These are phyloP conservation scores for Agelastica alni DNA, from an alignment of 2,888 invertebrate genomes.

Conservation along the genomic window DNA sequence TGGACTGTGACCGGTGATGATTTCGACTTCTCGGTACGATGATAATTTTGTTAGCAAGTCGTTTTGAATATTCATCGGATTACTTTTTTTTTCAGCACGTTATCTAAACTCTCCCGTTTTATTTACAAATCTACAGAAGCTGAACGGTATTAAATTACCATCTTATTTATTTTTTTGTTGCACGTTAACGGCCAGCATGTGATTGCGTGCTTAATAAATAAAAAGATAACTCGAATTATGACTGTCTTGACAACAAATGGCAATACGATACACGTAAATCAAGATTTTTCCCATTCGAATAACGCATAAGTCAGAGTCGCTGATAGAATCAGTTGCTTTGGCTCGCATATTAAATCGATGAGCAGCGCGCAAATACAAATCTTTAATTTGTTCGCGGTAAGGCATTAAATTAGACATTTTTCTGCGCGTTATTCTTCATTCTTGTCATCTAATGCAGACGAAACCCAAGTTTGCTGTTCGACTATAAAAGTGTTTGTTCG, in stretches of 20 bases:
- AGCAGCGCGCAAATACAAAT: constrained; percentile 16
- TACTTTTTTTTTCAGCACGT: too few species aligned
- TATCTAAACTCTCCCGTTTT: too few species aligned
- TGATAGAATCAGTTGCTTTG: constrained; percentile 41
- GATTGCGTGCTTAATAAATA: constrained; percentile 50
- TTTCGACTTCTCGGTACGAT: too few species aligned
- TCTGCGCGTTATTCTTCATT: background rate
- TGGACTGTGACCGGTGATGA: too few species aligned
- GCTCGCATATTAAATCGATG: constrained; percentile 3
- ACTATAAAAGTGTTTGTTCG: too few species aligned
- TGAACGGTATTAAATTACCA: constrained; percentile 43
- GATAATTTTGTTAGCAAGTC: too few species aligned
- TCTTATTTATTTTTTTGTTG: constrained; percentile 30
- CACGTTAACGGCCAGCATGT: constrained; percentile 20
- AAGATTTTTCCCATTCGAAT: constrained; percentile 37
- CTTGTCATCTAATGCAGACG: too few species aligned
- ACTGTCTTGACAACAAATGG: constrained; percentile 49
- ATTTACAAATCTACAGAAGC: constrained; percentile 42
- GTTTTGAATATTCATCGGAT: too few species aligned
- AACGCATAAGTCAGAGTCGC: constrained; percentile 41
- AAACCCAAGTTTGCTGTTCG: too few species aligned
- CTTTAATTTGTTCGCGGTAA: constrained; percentile 30
- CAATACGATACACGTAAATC: constrained; percentile 54
- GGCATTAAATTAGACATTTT: too few species aligned
- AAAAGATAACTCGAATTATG: constrained; percentile 54